These are phyloP conservation scores for Bambusicola thoracicus DNA, from an alignment of 2,113 vertebrate species.

Conservation along the genomic window DNA sequence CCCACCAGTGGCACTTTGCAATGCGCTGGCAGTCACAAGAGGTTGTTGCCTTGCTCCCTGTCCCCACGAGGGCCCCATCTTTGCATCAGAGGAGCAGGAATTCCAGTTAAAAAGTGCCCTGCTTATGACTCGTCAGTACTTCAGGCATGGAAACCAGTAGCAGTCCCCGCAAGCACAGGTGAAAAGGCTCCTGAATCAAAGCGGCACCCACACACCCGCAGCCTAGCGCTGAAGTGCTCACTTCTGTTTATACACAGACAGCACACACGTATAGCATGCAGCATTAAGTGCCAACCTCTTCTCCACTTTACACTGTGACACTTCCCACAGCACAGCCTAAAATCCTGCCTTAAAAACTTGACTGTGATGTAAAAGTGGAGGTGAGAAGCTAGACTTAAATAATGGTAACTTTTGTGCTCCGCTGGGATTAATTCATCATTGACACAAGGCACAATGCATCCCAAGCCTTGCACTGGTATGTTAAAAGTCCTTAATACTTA, in stretches of 20 bases:
- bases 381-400: slow-evolving; percentile 79
- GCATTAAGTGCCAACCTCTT: accelerated
- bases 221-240: accelerated
- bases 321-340: slow-evolving; percentile 70
- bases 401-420: slow-evolving; percentile 88
- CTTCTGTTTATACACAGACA: accelerated
- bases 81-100: not conserved
- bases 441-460: slow-evolving; percentile 85
- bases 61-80: accelerated
- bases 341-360: slow-evolving; percentile 72
- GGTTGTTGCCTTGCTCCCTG: not conserved
- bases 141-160: not conserved
- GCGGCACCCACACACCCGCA: accelerated
- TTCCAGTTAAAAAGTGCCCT: too few species aligned
- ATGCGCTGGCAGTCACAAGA: not conserved
- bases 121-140: accelerated
- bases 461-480: slow-evolving; percentile 81
- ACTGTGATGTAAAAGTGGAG: slow-evolving; percentile 73
- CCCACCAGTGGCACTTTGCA: not conserved
- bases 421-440: slow-evolving; percentile 94
- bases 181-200: accelerated
- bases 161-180: not conserved
- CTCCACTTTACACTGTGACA: accelerated
- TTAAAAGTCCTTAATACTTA: slow-evolving; percentile 85
- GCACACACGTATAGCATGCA: accelerated